Evolutionary conservation across 2,113 vertebrate species (phyloP), one percentile per base, ranked within the genome.

Genomic region (Poecilia latipinna): DNA sequence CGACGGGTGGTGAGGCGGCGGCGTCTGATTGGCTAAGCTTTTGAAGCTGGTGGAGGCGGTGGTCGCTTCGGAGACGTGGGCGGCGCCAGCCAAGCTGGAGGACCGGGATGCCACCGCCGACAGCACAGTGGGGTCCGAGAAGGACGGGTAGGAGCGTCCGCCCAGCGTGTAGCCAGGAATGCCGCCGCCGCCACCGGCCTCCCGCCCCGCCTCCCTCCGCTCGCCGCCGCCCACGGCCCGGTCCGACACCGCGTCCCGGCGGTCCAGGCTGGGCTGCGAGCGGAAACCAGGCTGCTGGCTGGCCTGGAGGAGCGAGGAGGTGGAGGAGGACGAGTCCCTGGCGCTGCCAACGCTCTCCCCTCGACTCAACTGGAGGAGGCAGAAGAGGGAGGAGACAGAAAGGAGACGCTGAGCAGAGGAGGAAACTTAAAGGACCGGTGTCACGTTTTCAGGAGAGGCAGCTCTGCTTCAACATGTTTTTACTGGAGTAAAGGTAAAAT

Each of bases 251-350:
- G 77, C 2, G 15, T 93, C 94, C 37, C 85, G 86, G 13, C 94
- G 95, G 81, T 98, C 97, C 91, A 99, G 93, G 83, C 96, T 98
- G 0, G 97, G 97, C 92, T 99, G 97, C 0, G 98, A 99, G 86
- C 96, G 97, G 90, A 96, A 99, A 85, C 96, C 97, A 19, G 96
- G 95, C 83, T 98, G 96, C 85, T 95, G 95, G 88, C 96, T 93
- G 37, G 96, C 89, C 82, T 98, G 97, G 1, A 95, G 94, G 61
- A 96, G 94, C 65, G 97, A 96, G 74, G 92, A 91, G 68, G 80
- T 96, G 92, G 91, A 92, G 51, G 96, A 92, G 28, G 97, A 95
- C 11, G 94, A 93, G 88, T 98, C 97, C 92, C 96, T 96, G 88
- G 97, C 91, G 88, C 96, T 97, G 89, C 88, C 88, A 29, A 86